A percentile compares a stretch with the other conserved stretches of the same genome.
Conservation (phyloP, 2,113 vertebrate species). For the Oncorhynchus clarkii region DNA sequence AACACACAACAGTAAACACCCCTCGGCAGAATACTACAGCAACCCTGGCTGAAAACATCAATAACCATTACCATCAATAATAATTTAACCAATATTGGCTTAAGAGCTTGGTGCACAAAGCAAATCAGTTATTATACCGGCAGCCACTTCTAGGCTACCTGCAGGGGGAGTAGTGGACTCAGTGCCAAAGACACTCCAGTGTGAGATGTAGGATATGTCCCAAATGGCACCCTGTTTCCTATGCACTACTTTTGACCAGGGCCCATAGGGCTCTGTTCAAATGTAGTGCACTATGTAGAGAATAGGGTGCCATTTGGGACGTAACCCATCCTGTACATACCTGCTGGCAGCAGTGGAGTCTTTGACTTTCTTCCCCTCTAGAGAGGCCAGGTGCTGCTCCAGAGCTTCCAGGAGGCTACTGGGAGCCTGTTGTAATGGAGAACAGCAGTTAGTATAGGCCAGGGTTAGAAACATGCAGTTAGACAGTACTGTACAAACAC, state of each 20-base stretch:
- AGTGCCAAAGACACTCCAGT: no score
- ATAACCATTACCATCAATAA: no score
- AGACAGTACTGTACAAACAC: conserved; percentile 35
- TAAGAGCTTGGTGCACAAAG: no score
- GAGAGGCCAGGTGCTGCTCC: conserved; percentile 96
- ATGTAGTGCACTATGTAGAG: neutral
- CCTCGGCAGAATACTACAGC: neutral
- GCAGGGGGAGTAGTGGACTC: no score
- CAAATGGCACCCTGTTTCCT: no score
- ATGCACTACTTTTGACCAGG: neutral
- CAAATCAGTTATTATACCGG: no score
- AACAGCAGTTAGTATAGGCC: conserved; percentile 35
- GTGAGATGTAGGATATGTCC: no score
- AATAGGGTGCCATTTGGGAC: neutral
- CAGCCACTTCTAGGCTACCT: no score
- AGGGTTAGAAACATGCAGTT: neutral
- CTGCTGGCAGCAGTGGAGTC: conserved; percentile 98
- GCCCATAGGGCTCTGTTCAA: neutral
- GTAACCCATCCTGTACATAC: conserved; percentile 56
- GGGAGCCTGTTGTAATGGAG: conserved; percentile 79
- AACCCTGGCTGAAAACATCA: neutral
- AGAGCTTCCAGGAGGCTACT: conserved; percentile 98
- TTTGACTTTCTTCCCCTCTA: conserved; percentile 99
- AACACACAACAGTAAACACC: conserved; percentile 10
- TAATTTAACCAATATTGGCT: no score